phyloP scores from a whole-genome alignment of 2,888 invertebrate genomes.

The Melolontha melolontha region DNA sequence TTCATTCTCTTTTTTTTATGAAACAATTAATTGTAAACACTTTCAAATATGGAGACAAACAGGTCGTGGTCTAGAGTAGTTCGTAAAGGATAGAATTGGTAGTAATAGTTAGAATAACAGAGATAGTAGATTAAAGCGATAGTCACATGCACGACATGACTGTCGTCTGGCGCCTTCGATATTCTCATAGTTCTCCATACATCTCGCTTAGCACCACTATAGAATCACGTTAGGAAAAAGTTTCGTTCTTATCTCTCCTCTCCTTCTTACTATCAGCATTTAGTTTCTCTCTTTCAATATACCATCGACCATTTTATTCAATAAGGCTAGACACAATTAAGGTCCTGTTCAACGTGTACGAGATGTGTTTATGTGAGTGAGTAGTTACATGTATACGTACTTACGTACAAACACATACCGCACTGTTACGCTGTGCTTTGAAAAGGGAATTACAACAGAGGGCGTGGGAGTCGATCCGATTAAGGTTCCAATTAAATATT shows the following conservation, averaged over 20 bases:
- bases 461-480: constrained; percentile 53
- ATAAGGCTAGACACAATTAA: constrained; percentile 13
- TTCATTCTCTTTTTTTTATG: too few species aligned
- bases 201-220: too few species aligned
- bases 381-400: neutral
- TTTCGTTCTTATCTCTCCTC: too few species aligned
- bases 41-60: constrained; percentile 7
- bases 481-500: constrained; percentile 54
- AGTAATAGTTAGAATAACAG: neutral
- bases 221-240: too few species aligned
- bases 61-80: neutral
- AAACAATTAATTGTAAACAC: neutral
- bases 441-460: constrained; percentile 28
- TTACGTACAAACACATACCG: neutral
- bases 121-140: neutral
- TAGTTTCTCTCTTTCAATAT: neutral
- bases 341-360: neutral
- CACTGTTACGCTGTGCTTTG: neutral
- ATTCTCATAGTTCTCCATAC: neutral
- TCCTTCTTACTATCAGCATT: neutral
- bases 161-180: constrained; percentile 7
- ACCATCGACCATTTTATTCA: constrained; percentile 7
- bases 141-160: neutral
- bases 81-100: neutral
- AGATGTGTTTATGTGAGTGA: neutral